Percentiles rank a stretch among this genome's conserved stretches.
Evolutionary conservation across 2,888 invertebrate species (phyloP).

Genomic region (Plebejus melissa): DNA sequence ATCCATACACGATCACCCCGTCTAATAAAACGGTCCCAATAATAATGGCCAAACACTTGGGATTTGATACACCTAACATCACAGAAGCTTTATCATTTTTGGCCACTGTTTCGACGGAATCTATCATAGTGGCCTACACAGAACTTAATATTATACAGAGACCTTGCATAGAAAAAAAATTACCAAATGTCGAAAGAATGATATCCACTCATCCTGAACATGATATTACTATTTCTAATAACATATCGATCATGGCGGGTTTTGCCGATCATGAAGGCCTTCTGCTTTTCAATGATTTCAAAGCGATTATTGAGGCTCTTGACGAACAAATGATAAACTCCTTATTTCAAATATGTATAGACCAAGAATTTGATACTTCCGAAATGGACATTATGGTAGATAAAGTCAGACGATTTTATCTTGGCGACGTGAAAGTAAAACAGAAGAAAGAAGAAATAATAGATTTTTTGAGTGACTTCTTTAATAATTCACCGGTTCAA

Average conservation of each 20-base stretch:
- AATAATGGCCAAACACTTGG: conserved; percentile 40
- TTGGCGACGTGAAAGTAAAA: conserved; percentile 45
- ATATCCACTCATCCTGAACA: conserved; percentile 43
- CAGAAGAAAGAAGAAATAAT: conserved; percentile 37
- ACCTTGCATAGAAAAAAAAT: conserved; percentile 36
- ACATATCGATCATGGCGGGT: conserved; percentile 50
- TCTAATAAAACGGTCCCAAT: conserved; percentile 36
- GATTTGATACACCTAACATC: conserved; percentile 38
- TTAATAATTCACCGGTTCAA: conserved; percentile 41
- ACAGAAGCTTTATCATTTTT: conserved; percentile 40
- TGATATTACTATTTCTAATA: conserved; percentile 40
- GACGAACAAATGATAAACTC: neutral
- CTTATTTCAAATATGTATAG: neutral
- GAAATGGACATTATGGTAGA: conserved; percentile 37
- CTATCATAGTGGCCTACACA: conserved; percentile 31
- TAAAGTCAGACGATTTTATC: conserved; percentile 46
- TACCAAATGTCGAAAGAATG: conserved; percentile 38
- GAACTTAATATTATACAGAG: conserved; percentile 31
- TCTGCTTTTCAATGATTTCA: neutral
- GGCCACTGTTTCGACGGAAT: conserved; percentile 28
- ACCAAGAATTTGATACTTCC: neutral
- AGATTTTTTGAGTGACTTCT: conserved; percentile 46
- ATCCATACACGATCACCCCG: conserved; percentile 35
- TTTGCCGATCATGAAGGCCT: conserved; percentile 45
- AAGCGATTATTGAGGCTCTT: neutral